Conservation (phyloP, 1,140 invertebrate species). For the Anoplophora glabripennis region DNA sequence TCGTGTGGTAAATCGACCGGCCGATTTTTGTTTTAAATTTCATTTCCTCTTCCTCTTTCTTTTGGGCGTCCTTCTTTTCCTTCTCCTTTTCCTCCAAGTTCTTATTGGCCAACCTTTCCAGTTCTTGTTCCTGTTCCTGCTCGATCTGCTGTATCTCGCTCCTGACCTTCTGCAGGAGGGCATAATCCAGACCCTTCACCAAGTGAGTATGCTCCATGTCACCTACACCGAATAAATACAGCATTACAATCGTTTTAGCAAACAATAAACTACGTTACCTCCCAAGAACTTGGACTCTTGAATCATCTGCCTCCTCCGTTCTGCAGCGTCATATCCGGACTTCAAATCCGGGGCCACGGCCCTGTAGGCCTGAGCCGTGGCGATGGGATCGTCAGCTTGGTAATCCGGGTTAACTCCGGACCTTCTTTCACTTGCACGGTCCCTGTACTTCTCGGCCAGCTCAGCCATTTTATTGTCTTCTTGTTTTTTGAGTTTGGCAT, state of each 20-base stretch:
- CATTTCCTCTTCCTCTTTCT: slow-evolving; percentile 70
- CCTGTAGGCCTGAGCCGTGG: slow-evolving; percentile 85
- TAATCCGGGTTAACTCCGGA: slow-evolving; percentile 83
- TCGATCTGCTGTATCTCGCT: slow-evolving; percentile 76
- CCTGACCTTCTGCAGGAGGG: slow-evolving; percentile 92
- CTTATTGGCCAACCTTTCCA: slow-evolving; percentile 67
- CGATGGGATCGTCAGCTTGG: slow-evolving; percentile 78
- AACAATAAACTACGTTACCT: slow-evolving; percentile 45
- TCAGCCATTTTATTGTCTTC: slow-evolving; percentile 95
- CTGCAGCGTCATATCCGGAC: slow-evolving; percentile 92
- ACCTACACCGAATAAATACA: slow-evolving; percentile 52
- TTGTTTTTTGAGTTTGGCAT: slow-evolving; percentile 91
- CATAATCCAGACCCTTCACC: slow-evolving; percentile 99
- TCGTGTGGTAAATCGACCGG: slow-evolving; percentile 69
- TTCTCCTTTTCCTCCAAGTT: slow-evolving; percentile 60
- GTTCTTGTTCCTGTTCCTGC: slow-evolving; percentile 79
- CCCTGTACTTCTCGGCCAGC: slow-evolving; percentile 91
- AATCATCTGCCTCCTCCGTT: slow-evolving; percentile 91
- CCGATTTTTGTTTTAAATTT: slow-evolving; percentile 78
- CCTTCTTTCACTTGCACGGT: slow-evolving; percentile 88
- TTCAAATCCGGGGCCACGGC: slow-evolving; percentile 95
- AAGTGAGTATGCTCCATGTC: slow-evolving; percentile 99
- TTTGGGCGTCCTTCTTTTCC: slow-evolving; percentile 58
- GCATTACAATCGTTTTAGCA: too few species aligned
- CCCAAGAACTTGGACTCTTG: slow-evolving; percentile 99